Conservation (phyloP, 2,888 invertebrate species). For the Elmis aenea region DNA sequence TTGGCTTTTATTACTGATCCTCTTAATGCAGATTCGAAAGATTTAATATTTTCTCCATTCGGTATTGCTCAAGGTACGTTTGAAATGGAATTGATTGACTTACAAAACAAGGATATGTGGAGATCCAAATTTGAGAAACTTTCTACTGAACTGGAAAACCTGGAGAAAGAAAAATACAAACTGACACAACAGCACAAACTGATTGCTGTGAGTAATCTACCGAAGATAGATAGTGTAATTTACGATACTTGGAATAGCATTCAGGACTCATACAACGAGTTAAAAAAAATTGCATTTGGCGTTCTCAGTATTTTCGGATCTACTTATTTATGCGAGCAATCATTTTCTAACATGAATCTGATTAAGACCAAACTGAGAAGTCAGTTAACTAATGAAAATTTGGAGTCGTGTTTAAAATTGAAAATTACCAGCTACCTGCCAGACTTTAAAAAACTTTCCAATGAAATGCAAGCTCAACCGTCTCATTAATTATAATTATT, state of each 20-base stretch:
- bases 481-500: conserved; percentile 1
- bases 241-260: conserved; percentile 33
- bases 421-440: conserved; percentile 1
- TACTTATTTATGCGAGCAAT: conserved; percentile 21
- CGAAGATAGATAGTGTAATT: conserved; percentile 18
- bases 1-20: conserved; percentile 29
- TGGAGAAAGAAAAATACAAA: conserved; percentile 31
- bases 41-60: conserved; percentile 14
- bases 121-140: conserved; percentile 29
- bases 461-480: conserved; percentile 2
- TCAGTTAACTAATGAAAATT: conserved; percentile 2
- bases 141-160: conserved; percentile 39
- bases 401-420: conserved; percentile 4
- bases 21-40: conserved; percentile 26
- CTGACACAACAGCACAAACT: conserved; percentile 24
- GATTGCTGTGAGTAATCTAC: conserved; percentile 25
- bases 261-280: conserved; percentile 31
- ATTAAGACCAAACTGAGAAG: conserved; percentile 16
- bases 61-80: conserved; percentile 8
- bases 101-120: conserved; percentile 27
- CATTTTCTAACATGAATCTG: conserved; percentile 21
- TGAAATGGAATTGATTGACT: conserved; percentile 15
- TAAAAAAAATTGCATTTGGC: conserved; percentile 23
- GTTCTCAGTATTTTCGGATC: conserved; percentile 21
- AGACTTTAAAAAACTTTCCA: conserved; percentile 5